phyloP scores from a whole-genome alignment of 64 coral and sea anemone genomes.

The Exaiptasia diaphana region DNA sequence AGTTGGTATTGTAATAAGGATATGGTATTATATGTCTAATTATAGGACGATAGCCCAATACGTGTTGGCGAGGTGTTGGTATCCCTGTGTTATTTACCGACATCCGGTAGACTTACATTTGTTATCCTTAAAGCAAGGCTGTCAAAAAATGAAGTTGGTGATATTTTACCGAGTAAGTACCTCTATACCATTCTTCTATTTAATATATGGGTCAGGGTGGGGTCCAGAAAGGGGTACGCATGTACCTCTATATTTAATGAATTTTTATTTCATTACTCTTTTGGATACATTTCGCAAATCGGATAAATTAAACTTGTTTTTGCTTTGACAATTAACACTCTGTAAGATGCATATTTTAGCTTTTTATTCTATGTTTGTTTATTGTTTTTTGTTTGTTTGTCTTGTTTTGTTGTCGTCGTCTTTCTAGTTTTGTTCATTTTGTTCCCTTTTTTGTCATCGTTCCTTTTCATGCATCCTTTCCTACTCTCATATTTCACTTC shows the following conservation, averaged over 20 bases:
- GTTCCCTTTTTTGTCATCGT: neutral
- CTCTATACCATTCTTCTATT: too few species aligned
- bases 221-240: too few species aligned
- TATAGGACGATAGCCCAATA: constrained; percentile 40
- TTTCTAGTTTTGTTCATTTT: neutral
- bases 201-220: too few species aligned
- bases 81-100: constrained; percentile 95
- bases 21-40: too few species aligned
- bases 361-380: neutral
- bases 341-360: neutral
- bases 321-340: too few species aligned
- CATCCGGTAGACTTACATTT: constrained; percentile 88
- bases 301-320: too few species aligned
- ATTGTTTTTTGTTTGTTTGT: too few species aligned
- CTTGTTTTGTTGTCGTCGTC: neutral
- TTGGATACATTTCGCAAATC: too few species aligned
- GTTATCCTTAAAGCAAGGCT: constrained; percentile 92
- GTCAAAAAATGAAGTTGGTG: constrained; percentile 53
- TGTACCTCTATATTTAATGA: too few species aligned
- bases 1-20: too few species aligned
- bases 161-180: constrained; percentile 77
- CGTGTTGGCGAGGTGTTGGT: constrained; percentile 82
- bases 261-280: too few species aligned
- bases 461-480: neutral
- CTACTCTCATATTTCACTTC: neutral